Percentiles rank a stretch among this genome's conserved stretches.
Conservation (phyloP, 2,113 vertebrate species). For the Coryphaenoides rupestris region DNA sequence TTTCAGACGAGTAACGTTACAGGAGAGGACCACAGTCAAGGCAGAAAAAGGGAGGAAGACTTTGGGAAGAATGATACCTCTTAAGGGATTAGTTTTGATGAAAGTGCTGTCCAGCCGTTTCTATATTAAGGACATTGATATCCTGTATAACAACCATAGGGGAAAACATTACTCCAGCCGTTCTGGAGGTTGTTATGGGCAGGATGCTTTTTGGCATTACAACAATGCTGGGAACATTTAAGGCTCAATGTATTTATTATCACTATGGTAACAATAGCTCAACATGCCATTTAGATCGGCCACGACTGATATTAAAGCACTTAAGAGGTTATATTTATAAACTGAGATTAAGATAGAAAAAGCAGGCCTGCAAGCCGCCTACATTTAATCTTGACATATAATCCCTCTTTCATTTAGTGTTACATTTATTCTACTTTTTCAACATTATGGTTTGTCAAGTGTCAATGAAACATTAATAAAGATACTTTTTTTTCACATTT, state of each 20-base stretch:
- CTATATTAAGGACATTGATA: background rate
- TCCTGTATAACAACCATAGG: background rate
- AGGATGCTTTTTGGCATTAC: background rate
- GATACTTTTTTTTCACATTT: no score
- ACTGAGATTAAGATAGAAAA: no score
- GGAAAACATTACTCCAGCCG: background rate
- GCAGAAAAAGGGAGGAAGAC: background rate
- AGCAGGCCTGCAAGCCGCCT: no score
- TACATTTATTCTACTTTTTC: no score
- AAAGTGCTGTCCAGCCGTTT: background rate
- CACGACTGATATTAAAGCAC: no score
- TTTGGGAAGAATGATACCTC: background rate
- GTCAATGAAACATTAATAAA: no score
- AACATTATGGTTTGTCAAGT: no score
- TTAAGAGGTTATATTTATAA: no score
- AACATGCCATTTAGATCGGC: no score
- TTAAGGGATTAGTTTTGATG: background rate
- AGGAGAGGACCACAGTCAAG: slow-evolving; percentile 14
- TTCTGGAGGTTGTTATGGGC: background rate
- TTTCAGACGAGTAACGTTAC: slow-evolving; percentile 23
- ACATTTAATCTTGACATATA: no score
- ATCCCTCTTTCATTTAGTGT: no score
- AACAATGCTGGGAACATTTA: background rate
- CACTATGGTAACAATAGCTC: background rate
- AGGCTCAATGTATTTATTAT: background rate